A percentile compares a stretch with the other conserved stretches of the same genome.
These are phyloP conservation scores for Zhengitettix transpicula DNA, from an alignment of 2,888 invertebrate species.

Conservation along the genomic window DNA sequence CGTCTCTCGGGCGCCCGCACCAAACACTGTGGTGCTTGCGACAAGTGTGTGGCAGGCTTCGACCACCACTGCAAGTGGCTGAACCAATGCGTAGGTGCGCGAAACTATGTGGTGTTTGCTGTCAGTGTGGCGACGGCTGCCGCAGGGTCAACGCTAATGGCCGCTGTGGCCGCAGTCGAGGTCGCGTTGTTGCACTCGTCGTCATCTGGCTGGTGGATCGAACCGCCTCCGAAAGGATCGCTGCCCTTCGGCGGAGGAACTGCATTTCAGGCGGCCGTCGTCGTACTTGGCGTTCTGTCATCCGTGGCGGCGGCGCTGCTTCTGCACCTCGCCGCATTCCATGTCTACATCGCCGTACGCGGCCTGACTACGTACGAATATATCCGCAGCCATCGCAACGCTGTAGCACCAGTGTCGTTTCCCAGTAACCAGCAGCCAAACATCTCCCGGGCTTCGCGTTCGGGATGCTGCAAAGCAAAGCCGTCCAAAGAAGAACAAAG, in stretches of 20 bases:
- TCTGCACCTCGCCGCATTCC: slow-evolving; percentile 72
- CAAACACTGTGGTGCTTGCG: slow-evolving; percentile 93
- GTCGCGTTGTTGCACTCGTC: slow-evolving; percentile 45
- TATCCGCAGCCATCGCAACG: slow-evolving; percentile 31
- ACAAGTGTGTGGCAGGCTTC: slow-evolving; percentile 89
- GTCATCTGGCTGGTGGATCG: slow-evolving; percentile 31
- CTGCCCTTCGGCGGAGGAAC: slow-evolving; percentile 22
- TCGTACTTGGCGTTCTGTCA: slow-evolving; percentile 50
- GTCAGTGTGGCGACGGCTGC: slow-evolving; percentile 66
- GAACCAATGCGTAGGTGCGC: slow-evolving; percentile 87
- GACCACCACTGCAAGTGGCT: slow-evolving; percentile 99
- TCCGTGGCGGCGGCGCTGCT: slow-evolving; percentile 59
- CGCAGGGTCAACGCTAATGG: slow-evolving; percentile 49
- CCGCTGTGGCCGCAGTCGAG: slow-evolving; percentile 51
- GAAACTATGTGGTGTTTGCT: slow-evolving; percentile 76
- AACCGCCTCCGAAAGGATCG: slow-evolving; percentile 16
- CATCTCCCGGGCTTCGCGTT: not conserved
- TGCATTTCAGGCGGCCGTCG: slow-evolving; percentile 20
- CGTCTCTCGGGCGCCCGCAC: slow-evolving; percentile 55
- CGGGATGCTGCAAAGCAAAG: not conserved
- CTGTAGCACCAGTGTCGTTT: not conserved
- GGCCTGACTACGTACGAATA: slow-evolving; percentile 85
- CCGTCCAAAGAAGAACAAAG: not conserved
- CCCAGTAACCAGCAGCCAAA: not conserved
- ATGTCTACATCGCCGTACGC: slow-evolving; percentile 67